Evolutionary conservation across 1,140 invertebrate genomes (phyloP).

Genomic region (Helicoverpa zea): DNA sequence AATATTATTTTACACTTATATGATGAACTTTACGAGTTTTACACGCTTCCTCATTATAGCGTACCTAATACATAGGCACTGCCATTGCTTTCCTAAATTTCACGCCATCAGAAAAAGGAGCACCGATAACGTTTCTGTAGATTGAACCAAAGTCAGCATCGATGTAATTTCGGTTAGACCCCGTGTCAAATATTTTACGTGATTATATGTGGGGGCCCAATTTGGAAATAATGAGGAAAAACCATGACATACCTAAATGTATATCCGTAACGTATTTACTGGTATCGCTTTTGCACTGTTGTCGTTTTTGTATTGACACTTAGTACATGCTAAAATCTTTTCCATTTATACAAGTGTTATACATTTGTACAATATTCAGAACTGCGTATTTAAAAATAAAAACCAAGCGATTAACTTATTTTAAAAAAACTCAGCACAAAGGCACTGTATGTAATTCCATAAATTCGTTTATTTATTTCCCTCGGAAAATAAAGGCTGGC

Average conservation of each 20-base stretch:
- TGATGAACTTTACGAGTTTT: too few relatives aligned
- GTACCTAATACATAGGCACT: neutral
- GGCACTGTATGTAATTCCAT: neutral
- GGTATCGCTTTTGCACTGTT: too few relatives aligned
- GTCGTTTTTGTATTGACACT: too few relatives aligned
- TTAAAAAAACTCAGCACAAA: neutral
- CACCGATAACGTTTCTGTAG: slow-evolving; percentile 2
- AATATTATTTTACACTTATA: too few relatives aligned
- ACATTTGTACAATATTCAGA: too few relatives aligned
- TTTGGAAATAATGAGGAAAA: neutral
- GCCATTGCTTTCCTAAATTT: neutral
- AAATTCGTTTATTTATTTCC: neutral
- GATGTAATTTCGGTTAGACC: neutral
- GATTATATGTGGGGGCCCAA: slow-evolving; percentile 21
- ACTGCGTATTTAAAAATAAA: too few relatives aligned
- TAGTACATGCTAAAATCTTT: too few relatives aligned
- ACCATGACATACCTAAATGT: neutral
- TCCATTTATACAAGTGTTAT: too few relatives aligned
- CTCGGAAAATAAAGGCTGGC: neutral
- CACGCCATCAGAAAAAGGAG: slow-evolving; percentile 5
- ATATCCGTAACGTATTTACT: too few relatives aligned
- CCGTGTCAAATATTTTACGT: slow-evolving; percentile 29
- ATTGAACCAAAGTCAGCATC: too few relatives aligned
- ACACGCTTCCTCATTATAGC: too few relatives aligned
- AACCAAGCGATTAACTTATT: neutral